Evolutionary conservation across 2,888 invertebrate species (phyloP), one percentile per base, ranked within the genome.

Genomic region (Agapostemon virescens): DNA sequence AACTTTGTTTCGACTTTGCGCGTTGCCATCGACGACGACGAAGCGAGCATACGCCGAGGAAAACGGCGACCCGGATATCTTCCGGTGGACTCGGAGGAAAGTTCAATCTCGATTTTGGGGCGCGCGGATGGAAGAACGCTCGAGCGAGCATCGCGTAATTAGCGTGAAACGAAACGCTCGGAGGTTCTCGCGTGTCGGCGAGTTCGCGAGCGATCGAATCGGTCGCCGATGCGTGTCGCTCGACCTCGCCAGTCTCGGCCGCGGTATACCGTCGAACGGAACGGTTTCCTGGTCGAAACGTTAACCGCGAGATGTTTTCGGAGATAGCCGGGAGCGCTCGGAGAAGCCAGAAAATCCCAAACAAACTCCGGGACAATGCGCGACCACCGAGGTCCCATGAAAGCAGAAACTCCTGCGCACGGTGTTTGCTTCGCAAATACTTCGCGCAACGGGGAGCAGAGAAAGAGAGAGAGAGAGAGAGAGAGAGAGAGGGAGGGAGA

Each of bases 1-100:
- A 3, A n/a, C n/a, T n/a, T n/a, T n/a, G n/a, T n/a, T n/a, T n/a
- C n/a, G n/a, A n/a, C n/a, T n/a, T n/a, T n/a, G 49, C 49, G 49
- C 2, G 55, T 26, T 55, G 15, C 15, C 26, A 40, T 13, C 40
- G 40, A 40, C 40, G 13, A 15, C 26, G 26, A 55, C 26, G 55
- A 15, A 38, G 52, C 13, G 20, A 36, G 17, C 68, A 64, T 36
- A 42, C 26, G 26, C 2, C 61, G 71, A 33, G 66, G 66, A 71
- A 76, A 75, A 68, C 26, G 49, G n/a, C 42, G 77, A 73, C 74
- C 77, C 52, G 40, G 61, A 72, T 74, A 36, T 58, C 52, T 49
- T 30, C 63, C n/a, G 58, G 68, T 55, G 76, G 74, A 76, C 78
- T 79, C 76, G 78, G 61, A 66, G 77, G 73, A 73, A 83, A 81